Evolutionary conservation across 2,797 vertebrate species (phyloP).

Genomic region (Catamblyrhynchus diadema): DNA sequence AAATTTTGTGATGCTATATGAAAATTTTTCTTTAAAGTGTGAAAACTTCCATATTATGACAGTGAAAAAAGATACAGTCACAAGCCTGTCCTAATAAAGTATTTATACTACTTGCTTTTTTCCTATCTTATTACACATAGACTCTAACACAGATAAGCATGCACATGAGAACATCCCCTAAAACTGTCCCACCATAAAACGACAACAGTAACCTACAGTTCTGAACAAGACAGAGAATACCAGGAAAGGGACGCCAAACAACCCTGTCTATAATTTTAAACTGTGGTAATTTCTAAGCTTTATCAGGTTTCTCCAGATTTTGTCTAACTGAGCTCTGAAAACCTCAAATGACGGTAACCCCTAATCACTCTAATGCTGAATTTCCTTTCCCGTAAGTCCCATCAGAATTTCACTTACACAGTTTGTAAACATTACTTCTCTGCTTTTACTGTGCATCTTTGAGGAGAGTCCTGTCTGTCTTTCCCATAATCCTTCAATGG

Average conservation of each 20-base stretch:
- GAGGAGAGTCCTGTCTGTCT: neutral
- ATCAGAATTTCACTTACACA: neutral
- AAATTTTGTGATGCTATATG: neutral
- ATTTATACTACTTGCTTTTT: neutral
- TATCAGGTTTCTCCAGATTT: neutral
- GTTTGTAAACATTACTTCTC: neutral
- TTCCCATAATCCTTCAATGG: neutral
- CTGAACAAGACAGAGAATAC: neutral
- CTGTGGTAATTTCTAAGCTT: neutral
- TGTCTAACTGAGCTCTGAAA: neutral
- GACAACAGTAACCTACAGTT: neutral
- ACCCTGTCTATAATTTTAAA: neutral
- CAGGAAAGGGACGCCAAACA: neutral
- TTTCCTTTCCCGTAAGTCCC: neutral
- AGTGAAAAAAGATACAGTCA: neutral
- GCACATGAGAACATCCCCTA: neutral
- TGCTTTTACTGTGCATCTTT: neutral
- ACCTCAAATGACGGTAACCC: neutral
- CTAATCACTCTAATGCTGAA: neutral
- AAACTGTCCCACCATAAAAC: neutral
- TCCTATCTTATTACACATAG: neutral
- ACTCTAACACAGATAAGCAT: neutral
- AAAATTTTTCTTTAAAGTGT: neutral
- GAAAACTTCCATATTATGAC: neutral
- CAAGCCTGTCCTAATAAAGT: neutral